Base-by-base conservation (phyloP, 2,888 invertebrate genomes). In the Petrolisthes manimaculis region DNA sequence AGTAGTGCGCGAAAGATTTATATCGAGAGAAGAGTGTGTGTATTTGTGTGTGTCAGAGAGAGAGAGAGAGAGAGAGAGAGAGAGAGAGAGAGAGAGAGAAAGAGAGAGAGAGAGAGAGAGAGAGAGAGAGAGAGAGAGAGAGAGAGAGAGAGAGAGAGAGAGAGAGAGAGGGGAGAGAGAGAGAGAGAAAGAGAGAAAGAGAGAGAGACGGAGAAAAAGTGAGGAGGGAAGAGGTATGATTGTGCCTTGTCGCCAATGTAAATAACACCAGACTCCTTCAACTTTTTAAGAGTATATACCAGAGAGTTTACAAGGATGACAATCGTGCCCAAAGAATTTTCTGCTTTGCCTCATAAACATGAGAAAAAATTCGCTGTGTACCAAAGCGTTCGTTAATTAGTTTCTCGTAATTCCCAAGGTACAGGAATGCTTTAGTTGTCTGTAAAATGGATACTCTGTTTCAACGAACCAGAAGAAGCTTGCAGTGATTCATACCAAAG, bases 61-160 rank as follows among this genome's bases (percentile, higher is more conserved):
- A 54, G 54, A 79, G 79, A 79, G 79, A 79, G 56, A 56, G 80
- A 80, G 80, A n/a, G 53, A 80, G 53, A 56, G 80, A 80, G 53
- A 80, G 80, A 80, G 80, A 80, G 61, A 24, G 61, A 81, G 81
- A 61, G 61, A 61, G 24, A 61, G 61, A 53, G 81, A 80, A 14
- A 56, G 53, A 80, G 61, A 81, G 54, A 37, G 21, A 37, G 53
- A 37, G 53, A 82, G 53, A 5, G 51, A 51, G 14, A 69, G 69
- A 69, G 21, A 69, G 9, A 8, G 8, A 24, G 9, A 54, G 5
- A 21, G 24, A 53, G 21, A 55, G 3, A 79, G 3, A n/a, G 4
- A n/a, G 18, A 18, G 53, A 53, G 18, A 18, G 79, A 79, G 79
- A 53, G 54, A 53, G 79, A 79, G 54, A 18, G 54, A 53, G n/a